phyloP scores from a whole-genome alignment of 2,888 invertebrate genomes.

The Temnothorax unifasciatus region DNA sequence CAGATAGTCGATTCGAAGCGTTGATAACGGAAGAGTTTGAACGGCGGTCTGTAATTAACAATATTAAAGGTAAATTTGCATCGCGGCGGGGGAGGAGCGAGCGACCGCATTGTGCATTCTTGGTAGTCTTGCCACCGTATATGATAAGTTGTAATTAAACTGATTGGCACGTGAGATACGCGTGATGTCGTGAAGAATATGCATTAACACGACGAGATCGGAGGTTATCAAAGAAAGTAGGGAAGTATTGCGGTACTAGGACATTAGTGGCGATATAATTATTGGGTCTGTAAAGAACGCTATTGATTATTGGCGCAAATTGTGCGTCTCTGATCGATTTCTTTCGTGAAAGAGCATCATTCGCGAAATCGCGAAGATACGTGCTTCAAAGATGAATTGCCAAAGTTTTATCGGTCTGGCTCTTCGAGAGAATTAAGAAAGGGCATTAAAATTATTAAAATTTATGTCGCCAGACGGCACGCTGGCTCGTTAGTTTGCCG shows the following conservation, averaged over 20 bases:
- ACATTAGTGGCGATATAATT: conserved; percentile 38
- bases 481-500: background rate
- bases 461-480: conserved; percentile 1
- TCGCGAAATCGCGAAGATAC: background rate
- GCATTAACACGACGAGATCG: conserved; percentile 65
- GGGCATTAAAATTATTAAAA: conserved; percentile 16
- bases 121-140: conserved; percentile 75
- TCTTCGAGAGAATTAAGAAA: conserved; percentile 16
- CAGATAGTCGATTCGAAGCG: conserved; percentile 61
- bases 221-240: conserved; percentile 49
- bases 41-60: conserved; percentile 81
- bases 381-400: too few relatives aligned
- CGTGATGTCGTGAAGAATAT: conserved; percentile 55
- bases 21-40: conserved; percentile 82
- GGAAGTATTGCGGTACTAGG: background rate
- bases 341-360: background rate
- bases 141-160: conserved; percentile 82
- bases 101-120: conserved; percentile 75
- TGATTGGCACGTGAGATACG: conserved; percentile 76
- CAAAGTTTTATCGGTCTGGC: conserved; percentile 5
- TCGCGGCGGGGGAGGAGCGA: conserved; percentile 39
- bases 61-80: conserved; percentile 73
- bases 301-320: background rate
- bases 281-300: background rate
- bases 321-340: background rate